A percentile compares a stretch with the other conserved stretches of the same genome.
These are phyloP conservation scores for Cryptomyrus ogoouensis DNA, from an alignment of 2,113 vertebrate species.

Conservation along the genomic window DNA sequence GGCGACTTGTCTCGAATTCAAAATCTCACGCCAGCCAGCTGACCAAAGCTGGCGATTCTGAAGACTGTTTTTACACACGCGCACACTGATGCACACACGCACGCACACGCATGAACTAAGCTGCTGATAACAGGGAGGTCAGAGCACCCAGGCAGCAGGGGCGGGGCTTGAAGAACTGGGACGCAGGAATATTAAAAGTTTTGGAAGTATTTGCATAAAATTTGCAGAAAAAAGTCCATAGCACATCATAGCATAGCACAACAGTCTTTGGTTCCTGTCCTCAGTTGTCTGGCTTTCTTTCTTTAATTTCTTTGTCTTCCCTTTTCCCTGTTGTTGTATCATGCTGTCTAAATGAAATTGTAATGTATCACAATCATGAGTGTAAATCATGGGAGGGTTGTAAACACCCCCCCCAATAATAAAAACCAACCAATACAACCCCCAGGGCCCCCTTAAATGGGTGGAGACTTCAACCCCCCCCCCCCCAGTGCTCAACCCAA, in stretches of 20 bases:
- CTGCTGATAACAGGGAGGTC: neutral
- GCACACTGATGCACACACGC: too few relatives aligned
- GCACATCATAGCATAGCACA: neutral
- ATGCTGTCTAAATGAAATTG: neutral
- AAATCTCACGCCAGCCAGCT: too few relatives aligned
- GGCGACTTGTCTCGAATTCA: too few relatives aligned
- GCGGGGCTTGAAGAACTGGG: neutral
- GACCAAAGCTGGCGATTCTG: too few relatives aligned
- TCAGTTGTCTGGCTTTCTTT: neutral
- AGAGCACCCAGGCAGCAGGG: neutral
- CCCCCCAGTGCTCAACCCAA: neutral
- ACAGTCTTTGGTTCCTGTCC: neutral
- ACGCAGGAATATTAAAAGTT: neutral
- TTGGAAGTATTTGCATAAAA: neutral
- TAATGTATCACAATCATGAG: neutral
- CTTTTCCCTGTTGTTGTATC: neutral
- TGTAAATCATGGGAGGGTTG: neutral
- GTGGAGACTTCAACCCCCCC: neutral
- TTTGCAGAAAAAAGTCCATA: neutral
- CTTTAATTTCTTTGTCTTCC: neutral
- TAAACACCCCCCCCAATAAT: neutral
- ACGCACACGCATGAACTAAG: neutral
- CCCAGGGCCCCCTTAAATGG: neutral
- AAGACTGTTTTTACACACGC: too few relatives aligned
- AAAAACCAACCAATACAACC: neutral